phyloP scores from a whole-genome alignment of 1,140 invertebrate genomes.

The Trichoplusia ni region DNA sequence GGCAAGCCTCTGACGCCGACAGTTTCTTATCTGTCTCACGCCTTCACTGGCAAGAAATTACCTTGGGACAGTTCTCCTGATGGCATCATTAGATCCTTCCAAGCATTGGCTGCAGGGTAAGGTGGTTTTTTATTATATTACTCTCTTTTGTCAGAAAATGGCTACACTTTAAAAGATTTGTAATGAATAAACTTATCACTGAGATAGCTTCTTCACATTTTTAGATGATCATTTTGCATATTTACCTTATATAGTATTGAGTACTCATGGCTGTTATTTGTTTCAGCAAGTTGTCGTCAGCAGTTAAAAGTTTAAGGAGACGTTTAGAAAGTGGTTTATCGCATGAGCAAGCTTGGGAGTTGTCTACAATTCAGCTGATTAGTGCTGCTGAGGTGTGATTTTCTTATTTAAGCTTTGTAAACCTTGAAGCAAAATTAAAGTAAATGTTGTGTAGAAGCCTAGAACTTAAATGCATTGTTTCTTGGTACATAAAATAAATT shows the following conservation, averaged over 20 bases:
- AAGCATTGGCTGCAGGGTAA: slow-evolving; percentile 88
- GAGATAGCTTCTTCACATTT: neutral
- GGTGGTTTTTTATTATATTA: slow-evolving; percentile 11
- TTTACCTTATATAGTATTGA: too few relatives aligned
- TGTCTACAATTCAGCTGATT: slow-evolving; percentile 89
- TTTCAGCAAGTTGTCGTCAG: slow-evolving; percentile 85
- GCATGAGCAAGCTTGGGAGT: slow-evolving; percentile 91
- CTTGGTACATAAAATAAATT: too few relatives aligned
- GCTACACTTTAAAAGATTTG: too few relatives aligned
- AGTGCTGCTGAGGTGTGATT: slow-evolving; percentile 86
- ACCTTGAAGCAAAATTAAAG: too few relatives aligned
- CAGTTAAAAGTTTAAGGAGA: slow-evolving; percentile 84
- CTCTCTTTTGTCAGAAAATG: too few relatives aligned
- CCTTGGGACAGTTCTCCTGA: slow-evolving; percentile 84
- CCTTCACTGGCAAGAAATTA: slow-evolving; percentile 60
- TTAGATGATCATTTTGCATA: too few relatives aligned
- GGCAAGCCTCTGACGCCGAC: slow-evolving; percentile 84
- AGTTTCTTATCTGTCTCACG: slow-evolving; percentile 84
- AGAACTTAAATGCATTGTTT: too few relatives aligned
- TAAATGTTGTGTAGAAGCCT: too few relatives aligned
- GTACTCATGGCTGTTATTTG: slow-evolving; percentile 7
- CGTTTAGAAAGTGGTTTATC: slow-evolving; percentile 83
- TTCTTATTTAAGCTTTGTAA: neutral
- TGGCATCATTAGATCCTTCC: slow-evolving; percentile 85
- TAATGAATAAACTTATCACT: too few relatives aligned